A percentile compares a stretch with the other conserved stretches of the same genome.
phyloP scores from a whole-genome alignment of 2,797 vertebrate species.

The Simalia tracyae region DNA sequence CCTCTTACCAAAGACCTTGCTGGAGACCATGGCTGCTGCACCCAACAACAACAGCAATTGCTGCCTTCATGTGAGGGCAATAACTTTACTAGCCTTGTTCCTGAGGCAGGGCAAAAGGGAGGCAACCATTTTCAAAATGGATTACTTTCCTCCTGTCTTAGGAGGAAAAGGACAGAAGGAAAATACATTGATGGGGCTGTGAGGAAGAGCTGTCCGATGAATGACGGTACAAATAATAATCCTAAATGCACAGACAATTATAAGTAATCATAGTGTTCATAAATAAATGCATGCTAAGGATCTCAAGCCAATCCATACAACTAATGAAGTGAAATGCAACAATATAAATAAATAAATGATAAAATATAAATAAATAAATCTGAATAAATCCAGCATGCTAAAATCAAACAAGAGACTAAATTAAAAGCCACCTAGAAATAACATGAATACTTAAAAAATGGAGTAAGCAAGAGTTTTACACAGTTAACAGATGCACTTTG shows the following conservation, averaged over 20 bases:
- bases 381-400: background rate
- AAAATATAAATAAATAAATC: background rate
- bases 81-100: background rate
- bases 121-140: background rate
- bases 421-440: background rate
- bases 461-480: background rate
- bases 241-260: background rate
- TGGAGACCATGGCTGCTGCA: background rate
- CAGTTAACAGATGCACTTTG: background rate
- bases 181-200: background rate
- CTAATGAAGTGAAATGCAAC: background rate
- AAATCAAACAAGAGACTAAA: background rate
- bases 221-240: background rate
- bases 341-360: background rate
- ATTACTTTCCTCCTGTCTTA: background rate
- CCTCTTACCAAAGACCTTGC: background rate
- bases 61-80: background rate
- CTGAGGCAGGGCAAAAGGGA: background rate
- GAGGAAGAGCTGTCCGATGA: background rate
- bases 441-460: background rate
- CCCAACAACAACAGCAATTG: background rate
- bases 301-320: too few species aligned
- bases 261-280: background rate
- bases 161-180: background rate
- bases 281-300: background rate